Base-by-base conservation (phyloP, 2,797 vertebrate species). In the Oophaga sylvatica region DNA sequence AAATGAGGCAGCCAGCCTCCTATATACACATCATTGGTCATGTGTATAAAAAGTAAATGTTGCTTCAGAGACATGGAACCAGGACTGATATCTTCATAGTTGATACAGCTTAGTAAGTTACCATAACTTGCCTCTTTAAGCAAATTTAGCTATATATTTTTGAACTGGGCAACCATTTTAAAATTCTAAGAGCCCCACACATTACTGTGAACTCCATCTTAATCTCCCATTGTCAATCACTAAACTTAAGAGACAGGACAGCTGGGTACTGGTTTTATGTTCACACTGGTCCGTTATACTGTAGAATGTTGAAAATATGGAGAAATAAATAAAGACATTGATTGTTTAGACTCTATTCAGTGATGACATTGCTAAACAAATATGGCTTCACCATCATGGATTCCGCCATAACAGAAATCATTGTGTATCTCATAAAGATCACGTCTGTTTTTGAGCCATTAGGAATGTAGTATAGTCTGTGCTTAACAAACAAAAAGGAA, bases 281-380 rank as follows among this genome's bases (percentile, higher is more conserved):
- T 48, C 15, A 60, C 22, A 26, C 31, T 76, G 60, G 56, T 17
- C 35, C 15, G n/a, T 73, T 80, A 22, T 3, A n/a, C 22, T 63
- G 70, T 63, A 48, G 31, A 76, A 29, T 48, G 82, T 45, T 62
- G 10, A 48, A 81, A 65, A 63, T 65, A 81, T 10, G 17, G 57
- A 20, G 10, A n/a, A 22, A 73, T 76, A 76, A 84, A 84, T 76
- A 63, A 62, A 84, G 53, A 76, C 70, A 84, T 53, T 45, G 83
- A 76, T 76, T 84, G 70, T 76, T 84, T 76, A 76, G 70, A 76
- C 59, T 81, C 35, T 29, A 35, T 1, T 62, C n/a, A 68, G 59
- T 57, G 80, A 82, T 83, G 86, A 87, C 80, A 83, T 78, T 76
- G 22, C 71, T 83, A 48, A 68, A 87, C 75, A 86, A 80, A 78